phyloP scores from a whole-genome alignment of 2,888 invertebrate genomes.

The Apodemia zela region DNA sequence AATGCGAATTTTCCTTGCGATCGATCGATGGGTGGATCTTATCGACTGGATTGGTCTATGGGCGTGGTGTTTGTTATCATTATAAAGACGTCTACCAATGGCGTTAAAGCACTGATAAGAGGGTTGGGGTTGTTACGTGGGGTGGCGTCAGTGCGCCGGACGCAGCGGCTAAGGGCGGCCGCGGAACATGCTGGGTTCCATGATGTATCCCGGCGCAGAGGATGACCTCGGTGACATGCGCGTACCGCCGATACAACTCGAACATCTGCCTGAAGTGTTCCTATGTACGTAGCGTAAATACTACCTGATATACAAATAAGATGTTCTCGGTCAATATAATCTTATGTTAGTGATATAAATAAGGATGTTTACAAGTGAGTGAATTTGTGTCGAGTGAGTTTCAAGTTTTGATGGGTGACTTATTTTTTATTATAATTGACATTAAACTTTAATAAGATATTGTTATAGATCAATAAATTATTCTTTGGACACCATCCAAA shows the following conservation, averaged over 20 bases:
- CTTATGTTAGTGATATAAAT: slow-evolving; percentile 5
- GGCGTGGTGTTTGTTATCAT: slow-evolving; percentile 74
- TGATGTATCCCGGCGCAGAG: slow-evolving; percentile 73
- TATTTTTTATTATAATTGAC: too few species aligned
- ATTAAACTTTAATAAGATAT: too few species aligned
- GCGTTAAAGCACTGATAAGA: slow-evolving; percentile 56
- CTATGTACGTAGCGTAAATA: slow-evolving; percentile 81
- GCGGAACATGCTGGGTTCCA: slow-evolving; percentile 71
- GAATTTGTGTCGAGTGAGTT: slow-evolving; percentile 14
- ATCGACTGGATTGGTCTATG: slow-evolving; percentile 58
- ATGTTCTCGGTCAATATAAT: background rate
- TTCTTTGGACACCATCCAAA: too few species aligned
- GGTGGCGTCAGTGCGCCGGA: slow-evolving; percentile 66
- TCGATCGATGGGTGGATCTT: slow-evolving; percentile 72
- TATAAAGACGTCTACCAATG: slow-evolving; percentile 56
- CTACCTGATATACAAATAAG: background rate
- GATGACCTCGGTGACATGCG: slow-evolving; percentile 79
- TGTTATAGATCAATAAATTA: too few species aligned
- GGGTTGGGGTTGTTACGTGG: slow-evolving; percentile 68
- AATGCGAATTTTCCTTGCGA: slow-evolving; percentile 61
- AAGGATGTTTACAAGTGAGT: slow-evolving; percentile 13
- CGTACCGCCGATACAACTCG: slow-evolving; percentile 86
- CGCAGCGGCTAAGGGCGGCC: slow-evolving; percentile 59
- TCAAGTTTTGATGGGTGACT: slow-evolving; percentile 4
- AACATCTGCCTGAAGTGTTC: slow-evolving; percentile 86